A percentile compares a stretch with the other conserved stretches of the same genome.
phyloP scores from a whole-genome alignment of 2,888 invertebrate genomes.

The Spilosoma lubricipeda region DNA sequence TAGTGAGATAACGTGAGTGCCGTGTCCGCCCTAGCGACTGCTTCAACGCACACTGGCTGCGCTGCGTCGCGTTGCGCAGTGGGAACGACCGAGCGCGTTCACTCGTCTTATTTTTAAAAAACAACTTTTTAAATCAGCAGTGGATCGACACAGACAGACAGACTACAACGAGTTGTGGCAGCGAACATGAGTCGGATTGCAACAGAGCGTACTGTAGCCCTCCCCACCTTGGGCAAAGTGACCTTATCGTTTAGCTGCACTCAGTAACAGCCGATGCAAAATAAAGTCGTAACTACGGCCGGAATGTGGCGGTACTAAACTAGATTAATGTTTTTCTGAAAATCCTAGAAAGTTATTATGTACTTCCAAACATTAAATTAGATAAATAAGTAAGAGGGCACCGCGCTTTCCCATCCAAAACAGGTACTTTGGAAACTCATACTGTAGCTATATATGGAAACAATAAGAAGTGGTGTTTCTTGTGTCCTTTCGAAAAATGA shows the following conservation, averaged over 20 bases:
- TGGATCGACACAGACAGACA: conserved; percentile 52
- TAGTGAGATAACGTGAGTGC: conserved; percentile 48
- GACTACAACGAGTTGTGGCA: conserved; percentile 35
- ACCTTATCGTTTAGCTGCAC: conserved; percentile 82
- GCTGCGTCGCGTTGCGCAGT: conserved; percentile 63
- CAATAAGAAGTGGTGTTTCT: too few relatives aligned
- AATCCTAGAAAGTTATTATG: neutral
- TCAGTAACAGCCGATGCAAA: conserved; percentile 72
- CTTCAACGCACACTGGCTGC: conserved; percentile 73
- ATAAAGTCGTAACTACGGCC: conserved; percentile 54
- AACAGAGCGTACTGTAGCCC: conserved; percentile 63
- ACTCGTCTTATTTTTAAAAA: conserved; percentile 66
- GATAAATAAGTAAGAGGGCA: too few relatives aligned
- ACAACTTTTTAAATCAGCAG: conserved; percentile 61
- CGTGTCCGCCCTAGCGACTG: conserved; percentile 70
- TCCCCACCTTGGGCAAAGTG: conserved; percentile 75
- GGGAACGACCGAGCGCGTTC: conserved; percentile 64
- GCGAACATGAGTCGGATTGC: conserved; percentile 58
- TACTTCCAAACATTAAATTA: too few relatives aligned
- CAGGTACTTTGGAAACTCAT: neutral
- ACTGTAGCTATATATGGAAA: neutral
- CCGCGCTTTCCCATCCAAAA: neutral
- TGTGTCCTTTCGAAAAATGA: too few relatives aligned
- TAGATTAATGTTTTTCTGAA: conserved; percentile 28
- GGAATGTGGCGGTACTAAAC: conserved; percentile 36